A percentile compares a stretch with the other conserved stretches of the same genome.
phyloP scores from a whole-genome alignment of 2,888 invertebrate genomes.

The Colostygia pectinataria region DNA sequence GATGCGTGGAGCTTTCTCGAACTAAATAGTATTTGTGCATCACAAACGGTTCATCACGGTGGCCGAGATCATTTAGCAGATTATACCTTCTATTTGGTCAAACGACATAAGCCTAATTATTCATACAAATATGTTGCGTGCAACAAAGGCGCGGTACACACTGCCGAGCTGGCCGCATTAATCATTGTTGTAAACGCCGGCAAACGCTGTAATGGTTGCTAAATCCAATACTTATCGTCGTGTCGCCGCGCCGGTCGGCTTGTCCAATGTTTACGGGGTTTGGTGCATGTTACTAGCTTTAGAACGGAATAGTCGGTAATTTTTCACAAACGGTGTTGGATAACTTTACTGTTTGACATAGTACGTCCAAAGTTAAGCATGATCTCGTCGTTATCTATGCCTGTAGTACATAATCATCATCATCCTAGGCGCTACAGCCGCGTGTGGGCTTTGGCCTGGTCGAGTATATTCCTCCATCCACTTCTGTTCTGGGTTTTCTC shows the following conservation, averaged over 20 bases:
- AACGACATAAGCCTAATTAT: conserved; percentile 20
- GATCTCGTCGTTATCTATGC: neutral
- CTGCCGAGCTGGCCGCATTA: conserved; percentile 47
- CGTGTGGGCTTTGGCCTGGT: no score
- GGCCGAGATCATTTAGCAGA: no score
- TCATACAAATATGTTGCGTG: conserved; percentile 25
- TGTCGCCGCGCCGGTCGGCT: conserved; percentile 38
- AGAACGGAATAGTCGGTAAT: neutral
- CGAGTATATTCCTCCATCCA: no score
- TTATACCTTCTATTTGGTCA: conserved; percentile 7
- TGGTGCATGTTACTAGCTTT: conserved; percentile 29
- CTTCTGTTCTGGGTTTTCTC: no score
- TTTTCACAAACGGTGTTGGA: no score
- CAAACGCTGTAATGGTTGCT: conserved; percentile 62
- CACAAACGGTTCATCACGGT: no score
- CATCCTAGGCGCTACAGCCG: no score
- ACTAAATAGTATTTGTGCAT: no score
- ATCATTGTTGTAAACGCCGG: conserved; percentile 62
- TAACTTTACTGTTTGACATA: no score
- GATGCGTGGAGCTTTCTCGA: no score
- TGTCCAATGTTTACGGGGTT: conserved; percentile 41
- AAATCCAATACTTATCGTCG: conserved; percentile 68
- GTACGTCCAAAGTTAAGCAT: neutral
- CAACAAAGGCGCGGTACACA: conserved; percentile 42
- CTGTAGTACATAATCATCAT: no score